phyloP scores from a whole-genome alignment of 92 coral and sea anemone species.

The Phenganax subtilis region DNA sequence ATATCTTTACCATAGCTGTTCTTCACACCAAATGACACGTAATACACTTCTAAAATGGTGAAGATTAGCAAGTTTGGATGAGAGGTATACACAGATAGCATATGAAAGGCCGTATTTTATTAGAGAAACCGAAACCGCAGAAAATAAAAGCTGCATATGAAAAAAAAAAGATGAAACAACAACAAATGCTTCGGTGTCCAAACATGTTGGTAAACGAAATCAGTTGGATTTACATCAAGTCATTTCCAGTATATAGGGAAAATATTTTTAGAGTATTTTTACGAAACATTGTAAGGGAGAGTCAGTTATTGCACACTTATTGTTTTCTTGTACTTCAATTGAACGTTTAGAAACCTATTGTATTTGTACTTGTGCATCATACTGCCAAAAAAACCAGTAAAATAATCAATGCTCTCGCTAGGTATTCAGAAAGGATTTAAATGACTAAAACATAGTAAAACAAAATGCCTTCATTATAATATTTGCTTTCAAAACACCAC shows the following conservation, averaged over 20 bases:
- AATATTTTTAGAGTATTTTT: not conserved
- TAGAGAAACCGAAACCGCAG: not conserved
- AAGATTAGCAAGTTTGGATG: not conserved
- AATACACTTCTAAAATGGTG: constrained; percentile 14
- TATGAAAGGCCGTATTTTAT: too few species aligned
- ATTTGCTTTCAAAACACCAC: not conserved
- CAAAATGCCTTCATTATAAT: not conserved
- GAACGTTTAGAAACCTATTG: too few species aligned
- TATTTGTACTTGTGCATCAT: too few species aligned
- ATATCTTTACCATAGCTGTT: constrained; percentile 27
- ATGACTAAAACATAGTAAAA: too few species aligned
- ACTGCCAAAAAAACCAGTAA: too few species aligned
- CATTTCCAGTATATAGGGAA: too few species aligned
- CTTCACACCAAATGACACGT: constrained; percentile 26
- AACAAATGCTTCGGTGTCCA: not conserved
- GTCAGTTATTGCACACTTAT: not conserved
- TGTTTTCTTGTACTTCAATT: too few species aligned
- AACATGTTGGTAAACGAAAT: too few species aligned
- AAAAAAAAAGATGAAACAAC: not conserved
- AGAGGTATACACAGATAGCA: not conserved
- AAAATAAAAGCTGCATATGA: not conserved
- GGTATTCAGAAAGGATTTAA: too few species aligned
- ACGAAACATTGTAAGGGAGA: not conserved
- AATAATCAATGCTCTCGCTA: too few species aligned
- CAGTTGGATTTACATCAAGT: too few species aligned